A percentile compares a stretch with the other conserved stretches of the same genome.
phyloP scores from a whole-genome alignment of 2,797 vertebrate species.

The Petrocephalus schoutedeni region DNA sequence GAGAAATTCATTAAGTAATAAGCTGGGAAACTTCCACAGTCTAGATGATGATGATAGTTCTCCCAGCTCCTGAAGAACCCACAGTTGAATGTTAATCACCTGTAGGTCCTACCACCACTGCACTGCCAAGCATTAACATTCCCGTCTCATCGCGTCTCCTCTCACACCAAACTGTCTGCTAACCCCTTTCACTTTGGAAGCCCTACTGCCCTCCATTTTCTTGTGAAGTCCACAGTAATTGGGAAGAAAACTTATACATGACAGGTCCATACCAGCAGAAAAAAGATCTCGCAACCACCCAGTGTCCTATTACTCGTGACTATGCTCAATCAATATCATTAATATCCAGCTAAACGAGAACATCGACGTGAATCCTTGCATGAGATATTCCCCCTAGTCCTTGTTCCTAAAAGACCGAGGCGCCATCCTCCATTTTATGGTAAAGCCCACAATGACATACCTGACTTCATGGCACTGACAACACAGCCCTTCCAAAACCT shows the following conservation, averaged over 20 bases:
- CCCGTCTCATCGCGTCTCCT: conserved; percentile 20
- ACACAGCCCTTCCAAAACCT: conserved; percentile 18
- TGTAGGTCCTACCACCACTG: conserved; percentile 14
- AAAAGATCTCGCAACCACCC: conserved; percentile 7
- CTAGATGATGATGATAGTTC: conserved; percentile 28
- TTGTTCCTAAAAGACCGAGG: conserved; percentile 20
- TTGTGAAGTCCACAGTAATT: conserved; percentile 5
- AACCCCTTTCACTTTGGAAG: conserved; percentile 22
- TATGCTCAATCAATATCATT: not conserved
- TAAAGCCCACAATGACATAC: conserved; percentile 69
- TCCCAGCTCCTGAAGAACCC: not conserved
- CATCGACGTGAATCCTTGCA: not conserved
- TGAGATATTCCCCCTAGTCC: not conserved
- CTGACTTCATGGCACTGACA: conserved; percentile 55
- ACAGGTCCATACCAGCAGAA: not conserved
- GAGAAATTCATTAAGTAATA: not conserved
- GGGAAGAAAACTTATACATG: conserved; percentile 13
- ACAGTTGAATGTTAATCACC: conserved; percentile 12
- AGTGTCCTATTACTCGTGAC: conserved; percentile 4
- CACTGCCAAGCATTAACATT: conserved; percentile 18
- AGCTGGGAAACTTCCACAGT: conserved; percentile 24
- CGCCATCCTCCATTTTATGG: conserved; percentile 78
- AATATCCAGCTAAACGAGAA: not conserved
- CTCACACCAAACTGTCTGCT: conserved; percentile 22
- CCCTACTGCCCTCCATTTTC: conserved; percentile 28